phyloP scores from a whole-genome alignment of 23 tunicate genomes.

The Halocynthia aurantium region DNA sequence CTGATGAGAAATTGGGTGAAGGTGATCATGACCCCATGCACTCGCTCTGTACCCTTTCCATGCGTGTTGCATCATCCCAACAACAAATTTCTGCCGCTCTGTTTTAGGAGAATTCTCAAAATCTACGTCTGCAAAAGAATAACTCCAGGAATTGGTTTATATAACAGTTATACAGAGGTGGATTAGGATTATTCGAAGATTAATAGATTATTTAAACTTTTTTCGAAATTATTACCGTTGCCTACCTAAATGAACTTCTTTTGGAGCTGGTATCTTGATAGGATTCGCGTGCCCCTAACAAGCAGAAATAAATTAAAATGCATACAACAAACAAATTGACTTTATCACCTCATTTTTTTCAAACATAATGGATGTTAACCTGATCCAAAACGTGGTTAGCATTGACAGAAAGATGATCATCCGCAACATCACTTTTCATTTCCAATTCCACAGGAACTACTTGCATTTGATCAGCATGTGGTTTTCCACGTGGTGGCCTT shows the following conservation, averaged over 20 bases:
- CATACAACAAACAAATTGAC: too few relatives aligned
- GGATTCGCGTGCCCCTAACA: too few relatives aligned
- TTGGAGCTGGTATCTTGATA: too few relatives aligned
- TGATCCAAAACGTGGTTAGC: too few relatives aligned
- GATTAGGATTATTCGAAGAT: too few relatives aligned
- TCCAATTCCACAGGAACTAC: conserved; percentile 22
- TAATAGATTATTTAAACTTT: too few relatives aligned
- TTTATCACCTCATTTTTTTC: too few relatives aligned
- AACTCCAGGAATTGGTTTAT: neutral
- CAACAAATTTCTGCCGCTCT: conserved; percentile 54
- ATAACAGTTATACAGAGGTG: too few relatives aligned
- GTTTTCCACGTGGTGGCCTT: conserved; percentile 1
- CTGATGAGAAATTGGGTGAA: conserved; percentile 73
- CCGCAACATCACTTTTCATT: neutral
- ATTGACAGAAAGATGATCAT: neutral
- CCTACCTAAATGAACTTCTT: too few relatives aligned
- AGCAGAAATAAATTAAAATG: too few relatives aligned
- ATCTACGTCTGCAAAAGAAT: conserved; percentile 5
- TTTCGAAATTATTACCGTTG: too few relatives aligned
- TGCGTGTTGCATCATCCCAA: conserved; percentile 78
- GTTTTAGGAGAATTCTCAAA: conserved; percentile 5
- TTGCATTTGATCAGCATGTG: neutral
- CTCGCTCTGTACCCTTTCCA: conserved; percentile 80
- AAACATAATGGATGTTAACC: too few relatives aligned
- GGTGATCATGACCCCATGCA: conserved; percentile 95